Evolutionary conservation across 2,113 vertebrate genomes (phyloP).

Genomic region (Protobothrops flavoviridis): DNA sequence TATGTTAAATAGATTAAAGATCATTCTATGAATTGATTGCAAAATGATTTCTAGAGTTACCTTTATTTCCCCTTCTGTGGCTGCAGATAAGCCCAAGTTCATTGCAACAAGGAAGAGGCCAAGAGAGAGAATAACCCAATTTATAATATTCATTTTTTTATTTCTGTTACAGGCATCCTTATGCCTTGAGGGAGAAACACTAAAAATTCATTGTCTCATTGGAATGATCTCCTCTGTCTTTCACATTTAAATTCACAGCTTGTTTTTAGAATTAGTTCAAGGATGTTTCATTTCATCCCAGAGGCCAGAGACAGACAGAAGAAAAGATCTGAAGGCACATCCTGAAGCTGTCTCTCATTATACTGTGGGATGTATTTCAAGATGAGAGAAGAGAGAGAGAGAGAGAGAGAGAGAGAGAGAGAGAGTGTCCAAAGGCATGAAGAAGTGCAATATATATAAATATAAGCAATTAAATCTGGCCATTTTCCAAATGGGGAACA

Average conservation of each 20-base stretch:
- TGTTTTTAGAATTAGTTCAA: slow-evolving; percentile 17
- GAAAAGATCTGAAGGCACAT: neutral
- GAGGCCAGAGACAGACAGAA: neutral
- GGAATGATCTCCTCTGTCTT: slow-evolving; percentile 7
- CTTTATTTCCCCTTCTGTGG: neutral
- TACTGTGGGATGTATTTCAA: slow-evolving; percentile 5
- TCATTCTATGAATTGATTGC: neutral
- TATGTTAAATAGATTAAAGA: neutral
- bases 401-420: neutral
- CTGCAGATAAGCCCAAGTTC: neutral
- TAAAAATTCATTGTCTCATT: fast-evolving
- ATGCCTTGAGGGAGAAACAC: neutral
- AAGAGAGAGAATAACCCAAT: neutral
- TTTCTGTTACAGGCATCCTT: neutral
- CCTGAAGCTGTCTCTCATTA: neutral
- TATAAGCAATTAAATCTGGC: neutral
- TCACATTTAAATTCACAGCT: neutral
- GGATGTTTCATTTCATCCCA: neutral
- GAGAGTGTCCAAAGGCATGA: neutral
- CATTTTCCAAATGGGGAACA: neutral
- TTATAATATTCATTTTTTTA: neutral
- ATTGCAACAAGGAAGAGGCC: neutral
- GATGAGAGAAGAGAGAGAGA: neutral
- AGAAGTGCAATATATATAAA: neutral
- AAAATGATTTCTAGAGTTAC: neutral